Evolutionary conservation across 2,113 vertebrate genomes (phyloP).

Genomic region (Gymnogyps californianus): DNA sequence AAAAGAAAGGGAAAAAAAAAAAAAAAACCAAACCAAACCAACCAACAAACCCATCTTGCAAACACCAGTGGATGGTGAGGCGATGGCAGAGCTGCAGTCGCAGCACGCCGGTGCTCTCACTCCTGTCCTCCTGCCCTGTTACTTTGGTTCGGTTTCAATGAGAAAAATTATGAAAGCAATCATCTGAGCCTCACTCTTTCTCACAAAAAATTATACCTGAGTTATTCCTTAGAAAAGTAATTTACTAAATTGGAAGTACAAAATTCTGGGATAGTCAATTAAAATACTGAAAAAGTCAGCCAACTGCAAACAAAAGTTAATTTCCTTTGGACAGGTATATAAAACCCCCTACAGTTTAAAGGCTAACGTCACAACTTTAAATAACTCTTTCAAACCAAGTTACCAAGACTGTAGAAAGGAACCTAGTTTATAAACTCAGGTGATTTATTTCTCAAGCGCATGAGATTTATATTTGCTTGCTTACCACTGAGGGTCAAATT

Average conservation of each 20-base stretch:
- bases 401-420: neutral
- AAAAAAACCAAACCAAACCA: neutral
- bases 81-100: neutral
- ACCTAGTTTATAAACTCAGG: neutral
- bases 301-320: neutral
- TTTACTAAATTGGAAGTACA: neutral
- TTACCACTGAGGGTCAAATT: neutral
- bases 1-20: neutral
- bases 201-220: neutral
- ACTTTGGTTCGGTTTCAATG: fast-evolving
- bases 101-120: fast-evolving
- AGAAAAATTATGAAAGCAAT: neutral
- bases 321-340: neutral
- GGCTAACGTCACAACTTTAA: neutral
- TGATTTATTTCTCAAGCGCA: neutral
- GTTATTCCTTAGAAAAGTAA: neutral
- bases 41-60: neutral
- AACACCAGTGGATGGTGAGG: neutral
- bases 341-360: neutral
- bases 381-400: neutral
- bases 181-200: neutral
- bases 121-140: neutral
- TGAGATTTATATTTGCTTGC: neutral
- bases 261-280: neutral
- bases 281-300: neutral